These are phyloP conservation scores for Sphaerodactylus townsendi DNA, from an alignment of 2,113 vertebrate genomes.

Conservation along the genomic window DNA sequence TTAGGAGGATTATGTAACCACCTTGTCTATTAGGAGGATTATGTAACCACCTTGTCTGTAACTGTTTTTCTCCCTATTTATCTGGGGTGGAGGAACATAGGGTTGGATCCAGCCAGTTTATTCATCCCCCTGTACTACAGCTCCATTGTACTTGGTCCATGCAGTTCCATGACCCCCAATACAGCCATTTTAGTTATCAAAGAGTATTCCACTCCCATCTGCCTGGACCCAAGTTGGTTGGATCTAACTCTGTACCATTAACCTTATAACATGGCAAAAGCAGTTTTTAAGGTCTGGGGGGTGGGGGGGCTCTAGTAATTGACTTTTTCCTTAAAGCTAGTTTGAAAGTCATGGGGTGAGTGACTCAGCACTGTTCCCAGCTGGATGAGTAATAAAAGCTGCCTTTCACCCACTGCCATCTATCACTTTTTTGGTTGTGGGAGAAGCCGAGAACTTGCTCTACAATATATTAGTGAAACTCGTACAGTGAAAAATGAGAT, in stretches of 20 bases:
- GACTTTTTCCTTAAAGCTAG: neutral
- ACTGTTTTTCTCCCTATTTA: too few species aligned
- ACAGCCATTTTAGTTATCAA: too few species aligned
- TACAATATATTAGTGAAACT: neutral
- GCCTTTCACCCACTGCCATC: neutral
- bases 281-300: neutral
- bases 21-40: too few species aligned
- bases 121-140: too few species aligned
- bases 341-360: neutral
- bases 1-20: too few species aligned
- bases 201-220: too few species aligned
- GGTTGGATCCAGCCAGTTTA: too few species aligned
- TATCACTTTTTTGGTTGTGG: neutral
- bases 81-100: too few species aligned
- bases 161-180: too few species aligned
- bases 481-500: conserved; percentile 11
- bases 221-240: too few species aligned
- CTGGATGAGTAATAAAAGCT: conserved; percentile 18
- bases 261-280: neutral
- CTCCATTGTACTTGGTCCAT: too few species aligned
- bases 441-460: neutral
- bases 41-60: too few species aligned
- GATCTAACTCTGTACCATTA: neutral
- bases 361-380: conserved; percentile 32
- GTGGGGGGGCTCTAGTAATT: neutral